phyloP scores from a whole-genome alignment of 2,113 vertebrate species.

The Lagopus muta region DNA sequence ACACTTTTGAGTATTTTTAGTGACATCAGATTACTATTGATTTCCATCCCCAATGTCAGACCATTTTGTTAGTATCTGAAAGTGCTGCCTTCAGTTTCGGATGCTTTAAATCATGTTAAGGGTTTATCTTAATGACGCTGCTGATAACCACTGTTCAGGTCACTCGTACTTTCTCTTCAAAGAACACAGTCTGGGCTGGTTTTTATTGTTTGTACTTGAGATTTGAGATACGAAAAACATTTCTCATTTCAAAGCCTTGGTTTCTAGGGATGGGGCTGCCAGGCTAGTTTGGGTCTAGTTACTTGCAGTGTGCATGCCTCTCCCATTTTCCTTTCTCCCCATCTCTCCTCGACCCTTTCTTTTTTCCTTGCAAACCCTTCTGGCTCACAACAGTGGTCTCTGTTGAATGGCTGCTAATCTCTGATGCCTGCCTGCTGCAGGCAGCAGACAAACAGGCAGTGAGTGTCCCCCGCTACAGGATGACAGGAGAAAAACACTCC shows the following conservation, averaged over 20 bases:
- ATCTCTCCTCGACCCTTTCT: neutral
- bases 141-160: slow-evolving; percentile 82
- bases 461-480: accelerated
- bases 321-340: slow-evolving; percentile 28
- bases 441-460: slow-evolving; percentile 41
- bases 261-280: slow-evolving; percentile 76
- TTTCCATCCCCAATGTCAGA: slow-evolving; percentile 75
- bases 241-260: slow-evolving; percentile 83
- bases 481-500: slow-evolving; percentile 17
- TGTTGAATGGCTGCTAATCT: slow-evolving; percentile 45
- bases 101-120: slow-evolving; percentile 80
- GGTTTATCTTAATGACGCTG: slow-evolving; percentile 80
- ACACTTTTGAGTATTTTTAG: slow-evolving; percentile 77
- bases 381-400: slow-evolving; percentile 24
- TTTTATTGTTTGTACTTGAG: slow-evolving; percentile 80
- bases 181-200: slow-evolving; percentile 61
- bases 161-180: slow-evolving; percentile 77
- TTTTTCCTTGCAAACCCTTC: slow-evolving; percentile 15
- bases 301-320: neutral
- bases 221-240: slow-evolving; percentile 79
- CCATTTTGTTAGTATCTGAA: slow-evolving; percentile 79
- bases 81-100: slow-evolving; percentile 79
- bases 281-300: slow-evolving; percentile 59
- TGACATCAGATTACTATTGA: slow-evolving; percentile 83
- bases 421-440: slow-evolving; percentile 22